Evolutionary conservation across 2,888 invertebrate genomes (phyloP).

Genomic region (Nymphalis polychloros): DNA sequence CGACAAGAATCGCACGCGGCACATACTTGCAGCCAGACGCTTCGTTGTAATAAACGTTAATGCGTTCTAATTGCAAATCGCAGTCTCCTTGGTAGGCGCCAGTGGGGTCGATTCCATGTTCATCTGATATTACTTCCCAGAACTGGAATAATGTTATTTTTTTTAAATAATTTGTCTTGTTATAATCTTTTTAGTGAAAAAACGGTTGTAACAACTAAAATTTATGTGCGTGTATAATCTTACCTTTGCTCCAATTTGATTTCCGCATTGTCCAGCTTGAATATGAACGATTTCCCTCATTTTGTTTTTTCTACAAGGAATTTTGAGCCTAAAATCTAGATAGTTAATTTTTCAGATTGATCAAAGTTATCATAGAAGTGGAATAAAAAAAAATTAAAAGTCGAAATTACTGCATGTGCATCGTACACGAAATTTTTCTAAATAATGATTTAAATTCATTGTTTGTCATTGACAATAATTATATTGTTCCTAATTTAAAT

Average conservation of each 20-base stretch:
- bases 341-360: slow-evolving; percentile 35
- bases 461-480: slow-evolving; percentile 6
- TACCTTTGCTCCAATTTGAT: slow-evolving; percentile 81
- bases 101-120: slow-evolving; percentile 85
- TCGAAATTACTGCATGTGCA: slow-evolving; percentile 34
- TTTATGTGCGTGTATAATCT: background rate
- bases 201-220: background rate
- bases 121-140: slow-evolving; percentile 92
- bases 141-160: slow-evolving; percentile 78
- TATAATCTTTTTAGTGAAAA: background rate
- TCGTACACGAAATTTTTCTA: slow-evolving; percentile 37
- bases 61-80: slow-evolving; percentile 87
- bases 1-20: slow-evolving; percentile 66
- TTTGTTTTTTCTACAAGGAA: slow-evolving; percentile 49
- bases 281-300: slow-evolving; percentile 91
- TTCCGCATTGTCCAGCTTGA: slow-evolving; percentile 89
- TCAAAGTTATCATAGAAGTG: slow-evolving; percentile 54
- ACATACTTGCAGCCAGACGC: slow-evolving; percentile 70
- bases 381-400: slow-evolving; percentile 45
- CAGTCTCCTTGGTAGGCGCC: slow-evolving; percentile 83
- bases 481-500: slow-evolving; percentile 28
- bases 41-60: slow-evolving; percentile 89
- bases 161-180: background rate
- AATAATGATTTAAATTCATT: slow-evolving; percentile 27
- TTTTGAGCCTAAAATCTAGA: slow-evolving; percentile 38